Conservation (phyloP, 1,140 invertebrate genomes). For the Vanessa tameamea region DNA sequence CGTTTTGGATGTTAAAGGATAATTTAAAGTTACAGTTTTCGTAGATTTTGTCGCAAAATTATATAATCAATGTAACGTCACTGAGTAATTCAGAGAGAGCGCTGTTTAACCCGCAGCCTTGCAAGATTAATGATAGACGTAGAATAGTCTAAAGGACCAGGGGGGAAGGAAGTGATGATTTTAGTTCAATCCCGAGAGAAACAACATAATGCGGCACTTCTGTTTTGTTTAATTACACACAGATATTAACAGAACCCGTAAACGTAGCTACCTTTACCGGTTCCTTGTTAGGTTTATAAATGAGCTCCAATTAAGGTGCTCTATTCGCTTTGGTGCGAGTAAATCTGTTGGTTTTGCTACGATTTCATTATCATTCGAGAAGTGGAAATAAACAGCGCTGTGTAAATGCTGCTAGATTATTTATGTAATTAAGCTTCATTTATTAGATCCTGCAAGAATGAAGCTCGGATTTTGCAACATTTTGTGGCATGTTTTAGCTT, state of each 20-base stretch:
- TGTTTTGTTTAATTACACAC: constrained; percentile 61
- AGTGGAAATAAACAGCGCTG: constrained; percentile 15
- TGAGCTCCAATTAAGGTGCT: constrained; percentile 51
- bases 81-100: constrained; percentile 55
- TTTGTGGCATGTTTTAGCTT: constrained; percentile 1
- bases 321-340: constrained; percentile 33
- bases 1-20: background rate
- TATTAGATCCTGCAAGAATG: background rate
- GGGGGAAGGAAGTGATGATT: constrained; percentile 43
- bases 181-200: constrained; percentile 44
- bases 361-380: constrained; percentile 43
- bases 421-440: constrained; percentile 31
- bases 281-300: constrained; percentile 57
- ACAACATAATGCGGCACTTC: constrained; percentile 46
- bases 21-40: background rate
- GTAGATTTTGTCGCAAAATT: background rate
- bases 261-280: constrained; percentile 38
- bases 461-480: background rate
- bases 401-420: constrained; percentile 26
- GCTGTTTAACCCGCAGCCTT: constrained; percentile 61
- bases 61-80: constrained; percentile 28
- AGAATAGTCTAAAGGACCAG: constrained; percentile 51
- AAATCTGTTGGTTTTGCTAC: constrained; percentile 38
- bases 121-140: constrained; percentile 71
- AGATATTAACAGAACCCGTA: constrained; percentile 43